Percentiles rank a stretch among this genome's conserved stretches.
These are phyloP conservation scores for Microtus agrestis DNA, from an alignment of 2,797 vertebrate genomes.

Conservation along the genomic window DNA sequence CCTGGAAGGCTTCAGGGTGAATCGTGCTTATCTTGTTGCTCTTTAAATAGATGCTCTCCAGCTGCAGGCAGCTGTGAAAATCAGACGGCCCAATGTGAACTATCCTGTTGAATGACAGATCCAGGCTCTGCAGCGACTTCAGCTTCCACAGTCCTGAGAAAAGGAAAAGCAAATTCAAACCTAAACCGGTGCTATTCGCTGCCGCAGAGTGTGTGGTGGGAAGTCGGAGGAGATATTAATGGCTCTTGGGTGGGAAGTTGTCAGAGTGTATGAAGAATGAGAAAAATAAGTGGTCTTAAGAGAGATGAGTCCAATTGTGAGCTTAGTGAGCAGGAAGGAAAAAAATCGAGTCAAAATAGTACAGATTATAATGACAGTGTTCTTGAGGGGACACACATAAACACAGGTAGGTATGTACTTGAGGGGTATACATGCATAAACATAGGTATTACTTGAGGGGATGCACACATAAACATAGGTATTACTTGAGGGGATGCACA, in stretches of 20 bases:
- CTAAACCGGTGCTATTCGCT: background rate
- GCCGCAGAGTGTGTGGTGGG: background rate
- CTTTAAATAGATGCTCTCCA: constrained; percentile 90
- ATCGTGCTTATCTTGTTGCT: constrained; percentile 91
- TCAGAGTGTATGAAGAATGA: background rate
- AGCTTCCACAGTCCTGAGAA: constrained; percentile 85
- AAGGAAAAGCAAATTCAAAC: constrained; percentile 51
- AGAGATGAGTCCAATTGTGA: background rate
- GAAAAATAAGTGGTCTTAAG: background rate
- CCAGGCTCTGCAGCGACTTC: constrained; percentile 88
- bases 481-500: too few relatives aligned
- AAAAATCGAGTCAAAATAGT: background rate
- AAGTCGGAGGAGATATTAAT: background rate
- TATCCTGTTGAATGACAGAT: constrained; percentile 92
- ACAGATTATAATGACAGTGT: background rate
- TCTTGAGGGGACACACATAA: background rate
- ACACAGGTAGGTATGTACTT: too few relatives aligned
- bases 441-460: too few relatives aligned
- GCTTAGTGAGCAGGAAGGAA: background rate
- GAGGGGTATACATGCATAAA: too few relatives aligned
- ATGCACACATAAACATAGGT: too few relatives aligned
- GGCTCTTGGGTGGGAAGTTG: background rate
- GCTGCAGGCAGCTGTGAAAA: constrained; percentile 88
- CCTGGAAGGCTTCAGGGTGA: constrained; percentile 90
- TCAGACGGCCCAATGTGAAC: constrained; percentile 84